Conservation (phyloP, 2,888 invertebrate species). For the Oxycera nigricornis region DNA sequence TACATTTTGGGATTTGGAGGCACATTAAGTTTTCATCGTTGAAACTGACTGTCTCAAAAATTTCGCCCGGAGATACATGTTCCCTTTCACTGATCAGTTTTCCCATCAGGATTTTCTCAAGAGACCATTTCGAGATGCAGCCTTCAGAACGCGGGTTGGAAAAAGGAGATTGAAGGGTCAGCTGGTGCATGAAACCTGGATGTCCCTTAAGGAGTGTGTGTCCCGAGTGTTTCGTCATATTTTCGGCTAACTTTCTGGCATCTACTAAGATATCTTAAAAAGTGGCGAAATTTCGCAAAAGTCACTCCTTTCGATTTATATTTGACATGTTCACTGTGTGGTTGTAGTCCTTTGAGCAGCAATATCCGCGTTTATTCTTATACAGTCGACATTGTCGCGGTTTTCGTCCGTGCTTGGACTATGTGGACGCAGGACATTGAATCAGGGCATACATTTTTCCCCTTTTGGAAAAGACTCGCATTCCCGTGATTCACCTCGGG, state of each 20-base stretch:
- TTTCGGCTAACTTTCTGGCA: constrained; percentile 57
- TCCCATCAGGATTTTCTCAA: constrained; percentile 65
- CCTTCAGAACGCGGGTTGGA: constrained; percentile 61
- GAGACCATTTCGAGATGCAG: constrained; percentile 61
- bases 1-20: constrained; percentile 62
- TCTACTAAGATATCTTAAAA: constrained; percentile 53
- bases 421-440: too few relatives aligned
- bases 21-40: constrained; percentile 55
- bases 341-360: too few relatives aligned
- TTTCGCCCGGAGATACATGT: constrained; percentile 47
- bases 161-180: constrained; percentile 57
- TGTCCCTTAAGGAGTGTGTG: constrained; percentile 57
- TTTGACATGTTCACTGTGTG: background rate
- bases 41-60: constrained; percentile 47
- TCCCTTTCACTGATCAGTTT: constrained; percentile 63
- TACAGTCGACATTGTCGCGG: too few relatives aligned
- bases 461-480: too few relatives aligned
- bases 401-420: too few relatives aligned
- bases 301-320: background rate
- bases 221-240: constrained; percentile 58
- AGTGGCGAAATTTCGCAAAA: background rate
- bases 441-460: too few relatives aligned
- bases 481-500: too few relatives aligned
- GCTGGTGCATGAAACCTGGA: constrained; percentile 59
- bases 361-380: too few relatives aligned